Percentiles rank a stretch among this genome's conserved stretches.
phyloP scores from a whole-genome alignment of 2,113 vertebrate genomes.

The Raphicerus campestris region DNA sequence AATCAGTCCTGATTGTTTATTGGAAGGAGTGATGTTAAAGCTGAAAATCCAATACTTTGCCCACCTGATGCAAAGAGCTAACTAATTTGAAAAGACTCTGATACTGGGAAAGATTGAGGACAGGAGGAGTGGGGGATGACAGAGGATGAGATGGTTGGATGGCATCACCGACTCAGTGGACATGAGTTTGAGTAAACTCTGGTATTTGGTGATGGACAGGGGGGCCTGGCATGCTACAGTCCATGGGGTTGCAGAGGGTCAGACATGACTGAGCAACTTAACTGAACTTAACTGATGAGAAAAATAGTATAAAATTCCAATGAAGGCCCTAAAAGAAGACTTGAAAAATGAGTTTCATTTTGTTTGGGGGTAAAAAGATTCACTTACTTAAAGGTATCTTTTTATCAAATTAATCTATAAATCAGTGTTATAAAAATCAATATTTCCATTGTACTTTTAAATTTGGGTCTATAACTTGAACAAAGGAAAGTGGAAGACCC shows the following conservation, averaged over 20 bases:
- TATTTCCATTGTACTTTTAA: neutral
- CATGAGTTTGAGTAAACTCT: neutral
- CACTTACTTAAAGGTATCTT: neutral
- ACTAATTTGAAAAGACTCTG: neutral
- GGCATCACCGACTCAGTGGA: neutral
- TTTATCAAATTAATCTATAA: neutral
- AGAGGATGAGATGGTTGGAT: neutral
- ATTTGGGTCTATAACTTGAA: neutral
- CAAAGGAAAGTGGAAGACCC: neutral
- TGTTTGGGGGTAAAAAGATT: neutral
- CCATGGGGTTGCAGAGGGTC: neutral
- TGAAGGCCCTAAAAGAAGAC: neutral
- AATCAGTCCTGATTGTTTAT: neutral
- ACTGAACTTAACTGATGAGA: neutral
- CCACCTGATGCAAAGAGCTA: neutral
- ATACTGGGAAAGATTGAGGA: neutral
- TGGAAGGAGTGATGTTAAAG: neutral
- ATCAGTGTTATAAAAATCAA: neutral
- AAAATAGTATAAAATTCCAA: neutral
- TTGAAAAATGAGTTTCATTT: conserved; percentile 23
- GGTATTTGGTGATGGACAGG: neutral
- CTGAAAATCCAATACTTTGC: neutral
- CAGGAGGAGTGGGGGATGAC: neutral
- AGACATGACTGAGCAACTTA: neutral
- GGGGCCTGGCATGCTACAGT: neutral